Evolutionary conservation across 2,888 invertebrate species (phyloP), one percentile per base, ranked within the genome.

Genomic region (Ennomos fuscantarius): DNA sequence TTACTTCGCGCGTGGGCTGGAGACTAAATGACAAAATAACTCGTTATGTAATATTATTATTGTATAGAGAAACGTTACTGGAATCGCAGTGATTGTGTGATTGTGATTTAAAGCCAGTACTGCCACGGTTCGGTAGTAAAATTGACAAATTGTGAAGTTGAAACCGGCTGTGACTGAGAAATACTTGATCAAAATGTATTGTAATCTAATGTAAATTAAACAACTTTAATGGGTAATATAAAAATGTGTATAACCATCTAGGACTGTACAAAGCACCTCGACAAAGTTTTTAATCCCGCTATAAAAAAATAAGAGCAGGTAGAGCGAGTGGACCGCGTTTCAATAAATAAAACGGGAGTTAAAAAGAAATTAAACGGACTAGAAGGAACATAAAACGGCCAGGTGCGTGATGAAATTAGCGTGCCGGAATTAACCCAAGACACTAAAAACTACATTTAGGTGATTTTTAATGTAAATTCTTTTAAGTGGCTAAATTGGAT

Each of bases 1-100:
- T 93, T 92, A 92, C 92, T 87, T 78, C 75, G 74, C 66, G 89
- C 89, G 90, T 89, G 84, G 90, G 91, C 67, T 67, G 83, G 70
- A 69, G 76, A 85, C 79, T 81, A 86, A 86, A 86, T 89, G 90
- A 89, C 89, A 89, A 85, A 83, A 84, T 86, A 82, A 79, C 79
- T 83, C 73, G 78, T 76, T 63, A 70, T 74, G 78, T 76, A 62
- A 70, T 74, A 70, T 75, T 76, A 70, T 74, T 69, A 69, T 74
- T 71, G 53, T 40, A 13, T 53, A 58, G 53, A 63, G 72, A 66
- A 68, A 42, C 60, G 69, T 74, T 73, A 66, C 67, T 73, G 65
- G 61, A 76, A 73, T 66, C 61, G 65, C 56, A 61, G 52, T 37
- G 69, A 74, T 73, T 71, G 73, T 75, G 73, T 73, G 74, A 78